Evolutionary conservation across 2,797 vertebrate genomes (phyloP).

Genomic region (Scarus forsteni): DNA sequence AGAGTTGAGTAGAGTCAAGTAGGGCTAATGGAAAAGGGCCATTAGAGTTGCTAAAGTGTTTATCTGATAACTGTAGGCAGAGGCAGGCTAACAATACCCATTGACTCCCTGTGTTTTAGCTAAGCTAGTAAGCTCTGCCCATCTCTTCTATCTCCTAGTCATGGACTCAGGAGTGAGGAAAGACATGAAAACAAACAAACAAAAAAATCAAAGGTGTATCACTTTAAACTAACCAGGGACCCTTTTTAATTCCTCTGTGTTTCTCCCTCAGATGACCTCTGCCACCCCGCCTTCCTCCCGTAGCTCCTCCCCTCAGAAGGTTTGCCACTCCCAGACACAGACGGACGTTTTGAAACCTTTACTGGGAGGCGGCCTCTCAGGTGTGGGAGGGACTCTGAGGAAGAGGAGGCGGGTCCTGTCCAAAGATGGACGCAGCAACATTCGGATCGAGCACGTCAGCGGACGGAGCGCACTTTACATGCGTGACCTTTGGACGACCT

Average conservation of each 20-base stretch:
- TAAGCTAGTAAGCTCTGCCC: no score
- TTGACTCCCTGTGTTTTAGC: no score
- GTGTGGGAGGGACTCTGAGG: conserved; percentile 67
- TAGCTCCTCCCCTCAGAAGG: conserved; percentile 84
- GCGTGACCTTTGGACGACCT: conserved; percentile 94
- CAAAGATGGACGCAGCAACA: conserved; percentile 97
- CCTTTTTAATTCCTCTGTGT: background rate
- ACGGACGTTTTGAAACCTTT: conserved; percentile 85
- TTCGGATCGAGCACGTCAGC: conserved; percentile 93
- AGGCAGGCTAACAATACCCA: no score
- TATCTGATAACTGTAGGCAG: no score
- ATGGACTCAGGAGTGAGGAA: no score
- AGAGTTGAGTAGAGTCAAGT: no score
- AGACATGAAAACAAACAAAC: no score
- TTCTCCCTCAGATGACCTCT: conserved; percentile 79
- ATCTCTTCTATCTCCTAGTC: no score
- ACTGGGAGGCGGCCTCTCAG: conserved; percentile 64
- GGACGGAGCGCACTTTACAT: conserved; percentile 91
- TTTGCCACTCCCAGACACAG: conserved; percentile 87
- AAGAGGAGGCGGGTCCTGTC: conserved; percentile 86
- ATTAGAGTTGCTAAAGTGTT: no score
- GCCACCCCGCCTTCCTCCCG: conserved; percentile 81
- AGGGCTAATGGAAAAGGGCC: no score
- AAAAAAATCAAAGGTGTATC: no score
- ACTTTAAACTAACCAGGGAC: background rate